Evolutionary conservation across 2,888 invertebrate species (phyloP).

Genomic region (Heliconius ismenius): DNA sequence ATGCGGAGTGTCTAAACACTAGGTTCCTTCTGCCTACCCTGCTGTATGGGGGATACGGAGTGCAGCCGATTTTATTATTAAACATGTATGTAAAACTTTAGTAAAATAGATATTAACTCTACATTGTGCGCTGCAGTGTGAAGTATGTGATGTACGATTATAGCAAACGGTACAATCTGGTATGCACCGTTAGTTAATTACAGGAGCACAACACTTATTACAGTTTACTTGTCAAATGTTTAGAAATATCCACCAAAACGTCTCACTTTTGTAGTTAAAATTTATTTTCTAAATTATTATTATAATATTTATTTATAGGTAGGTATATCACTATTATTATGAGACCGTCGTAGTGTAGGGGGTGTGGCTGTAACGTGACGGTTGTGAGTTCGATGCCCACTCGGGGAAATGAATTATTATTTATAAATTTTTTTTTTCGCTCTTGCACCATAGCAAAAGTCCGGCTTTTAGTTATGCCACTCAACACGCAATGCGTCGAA

Average conservation of each 20-base stretch:
- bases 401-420: no score
- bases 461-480: no score
- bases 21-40: neutral
- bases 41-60: no score
- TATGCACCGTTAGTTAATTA: conserved; percentile 73
- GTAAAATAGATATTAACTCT: neutral
- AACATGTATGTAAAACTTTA: no score
- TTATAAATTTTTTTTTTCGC: no score
- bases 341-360: no score
- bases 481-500: no score
- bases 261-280: neutral
- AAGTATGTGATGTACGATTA: conserved; percentile 38
- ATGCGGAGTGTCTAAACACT: neutral
- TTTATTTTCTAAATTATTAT: neutral
- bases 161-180: conserved; percentile 64
- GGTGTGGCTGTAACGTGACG: no score
- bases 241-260: conserved; percentile 48
- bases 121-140: conserved; percentile 25
- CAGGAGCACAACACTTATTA: conserved; percentile 48
- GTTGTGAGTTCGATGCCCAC: no score
- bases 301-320: neutral
- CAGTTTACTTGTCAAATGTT: conserved; percentile 34
- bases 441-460: no score
- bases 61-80: no score
- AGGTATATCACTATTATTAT: no score